Evolutionary conservation across 2,113 vertebrate genomes (phyloP).

Genomic region (Alectura lathami): DNA sequence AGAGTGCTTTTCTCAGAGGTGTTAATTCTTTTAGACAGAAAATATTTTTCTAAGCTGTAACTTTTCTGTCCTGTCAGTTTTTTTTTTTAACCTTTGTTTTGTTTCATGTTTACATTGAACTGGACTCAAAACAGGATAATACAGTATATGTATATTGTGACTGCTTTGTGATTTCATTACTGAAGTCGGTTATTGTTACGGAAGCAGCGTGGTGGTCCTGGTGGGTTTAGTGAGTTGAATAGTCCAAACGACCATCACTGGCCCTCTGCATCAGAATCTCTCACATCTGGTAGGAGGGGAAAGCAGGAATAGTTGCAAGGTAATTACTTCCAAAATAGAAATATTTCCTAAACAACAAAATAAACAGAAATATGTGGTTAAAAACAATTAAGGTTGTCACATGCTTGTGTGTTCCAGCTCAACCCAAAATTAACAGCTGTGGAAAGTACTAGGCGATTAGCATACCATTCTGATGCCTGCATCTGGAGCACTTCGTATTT

Average conservation of each 20-base stretch:
- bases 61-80: neutral
- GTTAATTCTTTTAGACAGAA: slow-evolving; percentile 17
- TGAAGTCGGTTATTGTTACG: neutral
- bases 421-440: neutral
- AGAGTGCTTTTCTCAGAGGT: neutral
- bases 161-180: slow-evolving; percentile 12
- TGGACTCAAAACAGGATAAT: neutral
- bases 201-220: slow-evolving; percentile 9
- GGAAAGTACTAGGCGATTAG: neutral
- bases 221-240: neutral
- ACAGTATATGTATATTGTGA: neutral
- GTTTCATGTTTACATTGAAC: neutral
- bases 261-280: neutral
- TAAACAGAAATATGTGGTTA: neutral
- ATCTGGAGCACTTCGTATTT: neutral
- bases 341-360: neutral
- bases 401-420: neutral
- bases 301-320: neutral
- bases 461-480: neutral
- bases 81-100: neutral
- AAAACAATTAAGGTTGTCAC: neutral
- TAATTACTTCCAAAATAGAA: neutral
- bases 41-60: slow-evolving; percentile 6
- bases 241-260: neutral
- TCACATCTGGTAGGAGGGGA: neutral